Base-by-base conservation (phyloP, 1,140 invertebrate species). In the Trichonephila inaurata region DNA sequence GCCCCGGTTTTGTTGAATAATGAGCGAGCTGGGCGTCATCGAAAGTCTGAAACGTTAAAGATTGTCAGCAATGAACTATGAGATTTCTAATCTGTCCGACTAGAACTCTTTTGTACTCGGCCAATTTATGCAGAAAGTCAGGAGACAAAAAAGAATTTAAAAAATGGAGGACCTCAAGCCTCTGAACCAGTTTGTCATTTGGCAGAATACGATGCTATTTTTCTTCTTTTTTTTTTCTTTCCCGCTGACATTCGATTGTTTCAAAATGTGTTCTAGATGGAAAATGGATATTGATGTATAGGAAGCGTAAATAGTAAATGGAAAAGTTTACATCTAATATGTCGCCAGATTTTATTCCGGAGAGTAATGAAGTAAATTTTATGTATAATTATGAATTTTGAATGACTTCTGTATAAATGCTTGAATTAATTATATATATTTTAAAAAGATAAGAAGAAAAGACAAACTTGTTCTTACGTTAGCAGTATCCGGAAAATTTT, bases 1-100 rank as follows among this genome's bases (percentile, higher is more conserved):
- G 91, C 81, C 40, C 21, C 40, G 90, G 40, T 85, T 24, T 58
- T 64, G 62, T 24, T 87, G 82, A 86, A 87, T 92, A 92, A 92
- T 87, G 91, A 92, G 91, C 51, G 58, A 85, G 85, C n/a, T 21
- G 89, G 89, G 89, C 88, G 66, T 69, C 88, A 89, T 66, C 69
- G 72, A 44, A n/a, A 24, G 64, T 51, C 66, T 72, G 12, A 91
- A 91, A 91, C 89, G 51, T 81, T 91, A 91, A 81, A 91, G 89
- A 91, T 91, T 91, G 89, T 40, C 64, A 64, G 85, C 58, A 69
- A 66, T 85, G 62, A 66, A 69, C 28, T 85, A 85, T 64, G 62
- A 21, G 90, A 89, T 85, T 92, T 92, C 81, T 92, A 92, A 92
- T 92, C 90, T 91, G 40, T 51, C 21, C 33, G 33, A 51, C 61